Evolutionary conservation across 2,113 vertebrate species (phyloP), one percentile per base, ranked within the genome.

Genomic region (Arothron firmamentum): DNA sequence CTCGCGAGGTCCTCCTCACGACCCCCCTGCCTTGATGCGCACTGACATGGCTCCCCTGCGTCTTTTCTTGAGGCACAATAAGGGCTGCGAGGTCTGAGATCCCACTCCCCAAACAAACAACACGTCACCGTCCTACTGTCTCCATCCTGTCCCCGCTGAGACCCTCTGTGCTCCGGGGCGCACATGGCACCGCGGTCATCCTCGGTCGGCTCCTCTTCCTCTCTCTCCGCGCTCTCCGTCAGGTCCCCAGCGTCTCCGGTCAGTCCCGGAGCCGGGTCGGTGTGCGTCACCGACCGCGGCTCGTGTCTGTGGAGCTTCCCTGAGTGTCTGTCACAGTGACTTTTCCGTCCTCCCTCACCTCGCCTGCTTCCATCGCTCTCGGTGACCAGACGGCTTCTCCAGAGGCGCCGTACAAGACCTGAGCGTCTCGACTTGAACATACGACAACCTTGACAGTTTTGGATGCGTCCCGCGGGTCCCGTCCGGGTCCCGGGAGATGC

Each of bases 371-470:
- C 92, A 91, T 92, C 90, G 75, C 84, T 82, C 83, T 89, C 92
- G 71, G 92, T 90, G 88, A 93, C 88, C 90, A 94, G 91, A 88
- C 95, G 94, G 93, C 93, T 96, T 90, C 93, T 93, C 95, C 95
- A 96, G 90, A 97, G 95, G 90, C 95, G 94, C 93, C 95, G 95
- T 92, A 95, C 92, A 83, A 98, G 94, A 91, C 94, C 94, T 82
- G 94, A 90, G 88, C 95, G 94, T 96, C 90, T 95, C 88, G 94
- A 94, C 94, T 94, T 94, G 92, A 97, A 98, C 95, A 97, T 97
- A 90, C 94, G 95, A 92, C 90, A 91, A 86, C 86, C 79, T 91
- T 89, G 76, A 84, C 85, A 63, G 83, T 83, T 84, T 78, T 81
- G 85, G 72, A 83, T 87, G 85, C 64, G 88, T 82, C 85, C 87